A percentile compares a stretch with the other conserved stretches of the same genome.
These are phyloP conservation scores for Dichetophora obliterata DNA, from an alignment of 2,888 invertebrate genomes.

Conservation along the genomic window DNA sequence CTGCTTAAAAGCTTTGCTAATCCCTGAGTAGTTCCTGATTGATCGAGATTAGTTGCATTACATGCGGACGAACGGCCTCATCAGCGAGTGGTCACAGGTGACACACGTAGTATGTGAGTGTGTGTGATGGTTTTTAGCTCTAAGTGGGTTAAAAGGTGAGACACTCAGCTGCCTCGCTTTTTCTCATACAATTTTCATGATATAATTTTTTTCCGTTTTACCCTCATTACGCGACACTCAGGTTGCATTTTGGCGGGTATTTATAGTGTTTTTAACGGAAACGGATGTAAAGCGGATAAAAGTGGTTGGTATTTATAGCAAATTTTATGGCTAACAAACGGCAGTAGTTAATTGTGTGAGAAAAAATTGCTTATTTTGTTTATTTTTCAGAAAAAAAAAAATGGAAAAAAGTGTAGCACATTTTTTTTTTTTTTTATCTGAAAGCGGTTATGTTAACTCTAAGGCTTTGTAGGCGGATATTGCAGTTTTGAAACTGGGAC, in stretches of 20 bases:
- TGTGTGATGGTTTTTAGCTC: background rate
- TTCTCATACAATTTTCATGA: background rate
- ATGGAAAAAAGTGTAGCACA: no score
- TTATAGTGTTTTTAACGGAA: conserved; percentile 49
- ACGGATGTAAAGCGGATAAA: conserved; percentile 43
- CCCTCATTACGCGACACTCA: background rate
- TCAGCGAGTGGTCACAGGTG: background rate
- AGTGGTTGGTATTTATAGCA: no score
- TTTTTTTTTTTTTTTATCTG: no score
- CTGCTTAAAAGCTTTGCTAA: conserved; percentile 50
- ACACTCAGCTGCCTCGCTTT: background rate
- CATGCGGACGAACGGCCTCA: conserved; percentile 26
- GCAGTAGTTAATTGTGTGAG: no score
- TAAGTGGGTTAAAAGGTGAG: background rate
- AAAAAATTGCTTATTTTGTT: no score
- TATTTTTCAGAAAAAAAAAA: no score
- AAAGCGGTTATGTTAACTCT: no score
- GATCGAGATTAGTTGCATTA: conserved; percentile 52
- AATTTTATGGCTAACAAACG: no score
- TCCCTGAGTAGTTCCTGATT: conserved; percentile 53
- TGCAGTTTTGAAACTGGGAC: no score
- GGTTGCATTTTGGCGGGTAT: conserved; percentile 42
- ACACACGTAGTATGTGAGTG: conserved; percentile 4
- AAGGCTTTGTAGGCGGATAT: no score
- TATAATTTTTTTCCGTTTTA: background rate